phyloP scores from a whole-genome alignment of 2,113 vertebrate genomes.

The Osmerus eperlanus region DNA sequence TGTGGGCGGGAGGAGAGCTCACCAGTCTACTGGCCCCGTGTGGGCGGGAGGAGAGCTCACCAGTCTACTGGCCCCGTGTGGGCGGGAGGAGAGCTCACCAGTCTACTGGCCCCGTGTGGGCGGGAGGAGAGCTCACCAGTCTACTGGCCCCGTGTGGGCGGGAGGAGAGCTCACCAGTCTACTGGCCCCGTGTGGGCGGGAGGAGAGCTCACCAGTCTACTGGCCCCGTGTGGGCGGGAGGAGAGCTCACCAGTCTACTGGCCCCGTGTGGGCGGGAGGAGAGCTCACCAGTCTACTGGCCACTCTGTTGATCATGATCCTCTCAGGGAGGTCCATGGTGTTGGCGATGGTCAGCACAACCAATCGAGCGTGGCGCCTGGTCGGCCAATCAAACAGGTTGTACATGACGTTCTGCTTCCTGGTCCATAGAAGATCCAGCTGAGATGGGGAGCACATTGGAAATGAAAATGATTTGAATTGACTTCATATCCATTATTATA shows the following conservation, averaged over 20 bases:
- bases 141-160: slow-evolving; percentile 82
- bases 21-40: slow-evolving; percentile 92
- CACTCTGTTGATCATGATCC: slow-evolving; percentile 95
- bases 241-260: slow-evolving; percentile 80
- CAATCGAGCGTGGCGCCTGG: slow-evolving; percentile 81
- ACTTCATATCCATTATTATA: neutral
- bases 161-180: slow-evolving; percentile 77
- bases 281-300: slow-evolving; percentile 86
- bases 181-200: slow-evolving; percentile 75
- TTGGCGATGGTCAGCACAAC: slow-evolving; percentile 95
- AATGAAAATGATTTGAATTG: no score
- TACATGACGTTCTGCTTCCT: slow-evolving; percentile 96
- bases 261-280: neutral
- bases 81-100: slow-evolving; percentile 72
- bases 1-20: slow-evolving; percentile 33
- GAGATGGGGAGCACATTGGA: neutral
- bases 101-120: slow-evolving; percentile 84
- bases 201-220: slow-evolving; percentile 80
- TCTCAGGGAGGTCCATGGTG: slow-evolving; percentile 97
- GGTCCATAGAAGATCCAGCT: slow-evolving; percentile 97
- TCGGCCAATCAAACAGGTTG: slow-evolving; percentile 96
- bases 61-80: slow-evolving; percentile 89
- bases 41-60: slow-evolving; percentile 64
- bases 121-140: slow-evolving; percentile 72
- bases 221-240: slow-evolving; percentile 68